Evolutionary conservation across 64 coral and sea anemone genomes (phyloP).

Genomic region (Acropora yongei): DNA sequence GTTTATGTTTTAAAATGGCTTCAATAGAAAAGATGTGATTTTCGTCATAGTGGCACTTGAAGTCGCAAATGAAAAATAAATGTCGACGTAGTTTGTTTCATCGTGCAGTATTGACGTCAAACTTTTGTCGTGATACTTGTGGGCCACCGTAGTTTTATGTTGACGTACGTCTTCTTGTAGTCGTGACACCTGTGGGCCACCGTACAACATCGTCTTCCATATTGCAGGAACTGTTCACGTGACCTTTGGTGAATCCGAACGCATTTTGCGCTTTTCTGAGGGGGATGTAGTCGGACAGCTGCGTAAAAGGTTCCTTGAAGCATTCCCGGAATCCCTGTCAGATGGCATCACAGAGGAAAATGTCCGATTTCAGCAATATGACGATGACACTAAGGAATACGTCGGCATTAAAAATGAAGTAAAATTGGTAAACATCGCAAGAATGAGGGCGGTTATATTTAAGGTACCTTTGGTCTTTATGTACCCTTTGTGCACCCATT

Average conservation of each 20-base stretch:
- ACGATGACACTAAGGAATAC: constrained; percentile 3
- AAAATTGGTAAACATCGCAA: background rate
- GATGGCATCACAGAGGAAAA: background rate
- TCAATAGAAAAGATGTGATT: too few relatives aligned
- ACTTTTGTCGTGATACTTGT: too few relatives aligned
- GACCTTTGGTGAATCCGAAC: background rate
- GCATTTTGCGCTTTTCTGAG: background rate
- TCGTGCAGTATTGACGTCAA: too few relatives aligned
- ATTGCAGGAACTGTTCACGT: background rate
- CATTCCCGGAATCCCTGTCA: constrained; percentile 1
- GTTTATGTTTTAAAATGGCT: too few relatives aligned
- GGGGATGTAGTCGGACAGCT: background rate
- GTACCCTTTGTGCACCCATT: too few relatives aligned
- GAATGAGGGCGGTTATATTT: background rate
- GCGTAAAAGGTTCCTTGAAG: background rate
- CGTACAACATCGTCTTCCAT: too few relatives aligned
- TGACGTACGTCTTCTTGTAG: too few relatives aligned
- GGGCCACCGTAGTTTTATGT: too few relatives aligned
- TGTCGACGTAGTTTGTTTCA: too few relatives aligned
- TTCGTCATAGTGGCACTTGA: too few relatives aligned
- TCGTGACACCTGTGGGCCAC: too few relatives aligned
- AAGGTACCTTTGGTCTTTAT: background rate
- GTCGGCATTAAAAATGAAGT: background rate
- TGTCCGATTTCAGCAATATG: background rate
- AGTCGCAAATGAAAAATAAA: too few relatives aligned